Percentiles rank a stretch among this genome's conserved stretches.
phyloP scores from a whole-genome alignment of 1,140 invertebrate genomes.

The Fopius arisanus region DNA sequence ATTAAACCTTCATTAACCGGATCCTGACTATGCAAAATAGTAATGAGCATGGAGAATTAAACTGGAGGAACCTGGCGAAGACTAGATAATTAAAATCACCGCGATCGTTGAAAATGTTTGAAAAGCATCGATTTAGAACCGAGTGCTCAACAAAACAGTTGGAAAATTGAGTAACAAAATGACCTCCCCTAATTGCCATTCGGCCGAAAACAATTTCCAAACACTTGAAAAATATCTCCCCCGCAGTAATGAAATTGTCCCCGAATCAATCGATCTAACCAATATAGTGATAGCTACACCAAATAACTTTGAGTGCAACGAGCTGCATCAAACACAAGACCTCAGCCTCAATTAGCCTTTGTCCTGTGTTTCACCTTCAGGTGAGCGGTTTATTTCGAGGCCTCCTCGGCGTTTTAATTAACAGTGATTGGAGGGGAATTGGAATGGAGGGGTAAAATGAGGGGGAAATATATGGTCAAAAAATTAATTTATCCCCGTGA shows the following conservation, averaged over 20 bases:
- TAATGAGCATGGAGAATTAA: too few species aligned
- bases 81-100: too few species aligned
- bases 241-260: not conserved
- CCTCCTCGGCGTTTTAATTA: constrained; percentile 1
- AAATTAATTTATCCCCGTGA: not conserved
- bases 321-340: constrained; percentile 3
- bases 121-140: too few species aligned
- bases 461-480: not conserved
- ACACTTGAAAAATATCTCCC: not conserved
- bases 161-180: too few species aligned
- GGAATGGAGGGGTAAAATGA: not conserved
- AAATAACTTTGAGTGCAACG: not conserved
- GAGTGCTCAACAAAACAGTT: too few species aligned
- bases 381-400: not conserved
- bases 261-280: not conserved
- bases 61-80: too few species aligned
- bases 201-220: too few species aligned
- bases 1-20: too few species aligned
- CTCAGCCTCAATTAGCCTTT: constrained; percentile 8
- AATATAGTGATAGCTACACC: not conserved
- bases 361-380: constrained; percentile 3
- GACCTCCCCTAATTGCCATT: too few species aligned
- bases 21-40: too few species aligned
- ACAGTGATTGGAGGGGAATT: not conserved
- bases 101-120: too few species aligned